Evolutionary conservation across 2,797 vertebrate species (phyloP).

Genomic region (Brotogeris chrysoptera): DNA sequence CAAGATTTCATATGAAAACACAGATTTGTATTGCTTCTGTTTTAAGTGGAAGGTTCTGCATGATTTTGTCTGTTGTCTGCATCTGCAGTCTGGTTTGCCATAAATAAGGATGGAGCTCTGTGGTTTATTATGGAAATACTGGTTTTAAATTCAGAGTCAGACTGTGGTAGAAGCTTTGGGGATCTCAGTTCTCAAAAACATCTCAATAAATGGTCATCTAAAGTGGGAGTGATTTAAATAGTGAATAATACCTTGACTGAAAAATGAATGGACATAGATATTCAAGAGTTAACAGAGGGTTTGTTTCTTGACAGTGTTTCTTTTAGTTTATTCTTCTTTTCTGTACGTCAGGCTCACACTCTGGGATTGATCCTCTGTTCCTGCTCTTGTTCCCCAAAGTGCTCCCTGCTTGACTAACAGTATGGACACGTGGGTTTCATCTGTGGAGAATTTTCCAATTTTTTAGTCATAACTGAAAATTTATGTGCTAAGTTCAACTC

Average conservation of each 20-base stretch:
- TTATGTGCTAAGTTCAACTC: slow-evolving; percentile 43
- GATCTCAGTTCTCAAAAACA: not conserved
- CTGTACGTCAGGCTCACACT: not conserved
- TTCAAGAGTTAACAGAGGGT: not conserved
- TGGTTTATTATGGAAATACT: not conserved
- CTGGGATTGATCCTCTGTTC: not conserved
- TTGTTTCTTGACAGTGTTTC: not conserved
- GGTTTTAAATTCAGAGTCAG: not conserved
- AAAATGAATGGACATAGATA: not conserved
- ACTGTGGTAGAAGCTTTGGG: not conserved
- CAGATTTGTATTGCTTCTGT: not conserved
- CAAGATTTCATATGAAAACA: not conserved
- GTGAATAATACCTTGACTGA: not conserved
- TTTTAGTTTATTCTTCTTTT: not conserved
- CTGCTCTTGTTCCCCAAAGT: not conserved
- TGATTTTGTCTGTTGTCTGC: not conserved
- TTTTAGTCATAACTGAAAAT: slow-evolving; percentile 54
- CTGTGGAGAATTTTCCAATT: slow-evolving; percentile 14
- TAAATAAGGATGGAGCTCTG: not conserved
- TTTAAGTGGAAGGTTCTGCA: not conserved
- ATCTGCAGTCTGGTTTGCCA: slow-evolving; percentile 10
- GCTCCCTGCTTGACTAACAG: not conserved
- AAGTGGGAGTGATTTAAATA: not conserved
- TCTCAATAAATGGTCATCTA: not conserved
- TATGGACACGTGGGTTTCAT: not conserved